Percentiles rank a stretch among this genome's conserved stretches.
Evolutionary conservation across 2,888 invertebrate species (phyloP).

Genomic region (Synanthedon vespiformis): DNA sequence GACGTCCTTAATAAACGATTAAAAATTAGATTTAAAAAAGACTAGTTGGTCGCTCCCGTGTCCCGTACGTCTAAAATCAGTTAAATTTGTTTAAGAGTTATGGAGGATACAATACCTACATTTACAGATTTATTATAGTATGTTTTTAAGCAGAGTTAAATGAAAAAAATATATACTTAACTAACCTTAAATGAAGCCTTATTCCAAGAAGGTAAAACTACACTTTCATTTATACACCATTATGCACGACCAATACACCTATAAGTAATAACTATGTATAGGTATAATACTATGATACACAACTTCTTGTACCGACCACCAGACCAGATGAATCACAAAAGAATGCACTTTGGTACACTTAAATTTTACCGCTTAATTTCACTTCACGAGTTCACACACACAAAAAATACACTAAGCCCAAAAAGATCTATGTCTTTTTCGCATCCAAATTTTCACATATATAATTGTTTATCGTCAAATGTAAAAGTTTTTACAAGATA

Average conservation of each 20-base stretch:
- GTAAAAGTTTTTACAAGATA: slow-evolving; percentile 46
- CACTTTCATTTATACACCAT: slow-evolving; percentile 39
- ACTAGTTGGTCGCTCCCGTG: too few relatives aligned
- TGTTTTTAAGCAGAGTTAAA: too few relatives aligned
- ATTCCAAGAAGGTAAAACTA: slow-evolving; percentile 6
- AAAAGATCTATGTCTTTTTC: not conserved
- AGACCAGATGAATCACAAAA: slow-evolving; percentile 60
- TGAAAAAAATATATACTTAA: too few relatives aligned
- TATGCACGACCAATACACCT: slow-evolving; percentile 32
- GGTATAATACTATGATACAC: slow-evolving; percentile 30
- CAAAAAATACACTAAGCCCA: slow-evolving; percentile 19
- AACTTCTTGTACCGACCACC: slow-evolving; percentile 40
- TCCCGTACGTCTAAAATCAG: too few relatives aligned
- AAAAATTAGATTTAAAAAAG: too few relatives aligned
- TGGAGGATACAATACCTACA: too few relatives aligned
- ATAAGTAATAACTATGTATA: slow-evolving; percentile 11
- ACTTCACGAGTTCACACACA: slow-evolving; percentile 22
- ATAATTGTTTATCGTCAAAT: slow-evolving; percentile 27
- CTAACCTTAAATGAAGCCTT: too few relatives aligned
- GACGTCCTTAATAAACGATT: too few relatives aligned
- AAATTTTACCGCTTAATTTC: slow-evolving; percentile 30
- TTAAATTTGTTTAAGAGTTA: too few relatives aligned
- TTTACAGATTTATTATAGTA: too few relatives aligned
- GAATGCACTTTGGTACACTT: slow-evolving; percentile 51
- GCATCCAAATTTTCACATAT: not conserved